Evolutionary conservation across 2,797 vertebrate species (phyloP).

Genomic region (Poecilia picta): DNA sequence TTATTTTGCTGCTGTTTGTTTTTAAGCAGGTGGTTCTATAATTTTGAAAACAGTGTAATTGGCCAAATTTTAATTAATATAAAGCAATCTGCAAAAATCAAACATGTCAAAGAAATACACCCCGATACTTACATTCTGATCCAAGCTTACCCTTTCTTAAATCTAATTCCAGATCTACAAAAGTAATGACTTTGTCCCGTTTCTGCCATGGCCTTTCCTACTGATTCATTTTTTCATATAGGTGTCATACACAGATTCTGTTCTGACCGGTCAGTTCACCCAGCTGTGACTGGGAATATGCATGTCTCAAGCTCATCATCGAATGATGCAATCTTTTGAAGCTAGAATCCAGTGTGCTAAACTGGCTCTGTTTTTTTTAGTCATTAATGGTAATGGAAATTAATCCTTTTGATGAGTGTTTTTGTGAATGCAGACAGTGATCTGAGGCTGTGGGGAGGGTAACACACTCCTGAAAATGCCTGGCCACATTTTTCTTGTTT

Average conservation of each 20-base stretch:
- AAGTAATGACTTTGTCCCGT: slow-evolving; percentile 3
- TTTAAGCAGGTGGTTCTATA: neutral
- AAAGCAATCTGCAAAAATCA: neutral
- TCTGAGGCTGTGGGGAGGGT: slow-evolving; percentile 55
- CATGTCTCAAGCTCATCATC: slow-evolving; percentile 28
- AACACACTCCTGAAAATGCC: slow-evolving; percentile 67
- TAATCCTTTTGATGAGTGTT: slow-evolving; percentile 80
- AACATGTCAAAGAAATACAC: neutral
- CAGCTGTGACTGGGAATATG: slow-evolving; percentile 28
- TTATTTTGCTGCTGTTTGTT: neutral
- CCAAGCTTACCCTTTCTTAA: neutral
- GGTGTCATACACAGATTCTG: slow-evolving; percentile 26
- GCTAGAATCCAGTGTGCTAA: slow-evolving; percentile 52
- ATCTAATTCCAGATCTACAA: neutral
- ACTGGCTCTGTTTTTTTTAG: slow-evolving; percentile 71
- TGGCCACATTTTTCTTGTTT: slow-evolving; percentile 32
- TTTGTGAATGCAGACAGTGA: slow-evolving; percentile 67
- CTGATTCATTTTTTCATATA: slow-evolving; percentile 43
- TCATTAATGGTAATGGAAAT: slow-evolving; percentile 73
- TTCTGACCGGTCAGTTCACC: slow-evolving; percentile 33
- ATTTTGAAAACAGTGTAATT: neutral
- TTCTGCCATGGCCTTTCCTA: slow-evolving; percentile 25
- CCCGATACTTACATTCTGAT: neutral
- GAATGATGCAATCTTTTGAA: slow-evolving; percentile 44
- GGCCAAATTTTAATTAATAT: too few species aligned